Base-by-base conservation (phyloP, 1,140 invertebrate species). In the Ditylenchus dipsaci region DNA sequence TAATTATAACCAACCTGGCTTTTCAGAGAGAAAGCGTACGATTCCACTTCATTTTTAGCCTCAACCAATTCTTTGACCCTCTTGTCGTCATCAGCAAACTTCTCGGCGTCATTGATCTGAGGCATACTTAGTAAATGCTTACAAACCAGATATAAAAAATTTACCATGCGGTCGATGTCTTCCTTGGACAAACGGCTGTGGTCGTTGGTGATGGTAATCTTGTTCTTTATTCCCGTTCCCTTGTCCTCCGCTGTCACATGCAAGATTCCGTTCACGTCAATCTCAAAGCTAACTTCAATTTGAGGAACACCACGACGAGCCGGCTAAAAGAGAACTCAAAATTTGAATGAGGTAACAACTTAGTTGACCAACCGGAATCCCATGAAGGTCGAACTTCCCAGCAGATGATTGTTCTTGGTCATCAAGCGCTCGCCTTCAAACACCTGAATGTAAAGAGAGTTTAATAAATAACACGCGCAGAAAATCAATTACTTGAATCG, bases 161-260 rank as follows among this genome's bases (percentile, higher is more conserved):
- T 91, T 26, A 96, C 91, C 93, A 96, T 96, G 57, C 91, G 87
- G 83, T 96, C 92, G 78, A 96, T 96, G 74, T 96, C 93, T 81
- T 95, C 92, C 85, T 95, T 95, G 82, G 89, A 91, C 0, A 96
- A 17, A 53, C 49, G 87, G 72, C 93, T 84, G 19, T 95, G 95
- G 86, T 96, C 93, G 82, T 96, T 97, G 77, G 92, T 96, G 78
- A 97, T 96, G 33, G 92, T 95, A 83, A 97, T 96, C 85, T 95
- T 95, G 85, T 95, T 95, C 81, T 93, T 90, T 84, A 93, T 94
- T 79, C 93, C 93, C 69, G 93, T 95, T 5, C 84, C 84, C 80
- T 87, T 87, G 72, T 88, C 87, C 15, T 78, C 76, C 33, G 87
- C 87, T 59, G 83, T 73, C 1, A 85, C 84, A 64, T 84, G 82